These are phyloP conservation scores for Lasiurus borealis DNA, from an alignment of 2,113 vertebrate species.

Conservation along the genomic window DNA sequence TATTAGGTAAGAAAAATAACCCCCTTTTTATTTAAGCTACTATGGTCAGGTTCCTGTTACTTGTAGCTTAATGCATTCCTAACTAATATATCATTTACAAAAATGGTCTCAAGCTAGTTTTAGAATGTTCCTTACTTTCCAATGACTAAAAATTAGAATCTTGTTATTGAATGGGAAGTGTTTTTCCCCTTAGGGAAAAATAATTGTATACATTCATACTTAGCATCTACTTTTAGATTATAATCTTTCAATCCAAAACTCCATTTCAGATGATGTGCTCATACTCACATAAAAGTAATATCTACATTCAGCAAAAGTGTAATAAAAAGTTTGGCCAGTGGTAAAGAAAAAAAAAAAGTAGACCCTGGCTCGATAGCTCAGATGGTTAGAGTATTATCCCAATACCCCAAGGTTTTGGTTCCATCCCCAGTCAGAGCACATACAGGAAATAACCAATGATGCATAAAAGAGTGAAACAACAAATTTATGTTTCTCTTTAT, in stretches of 20 bases:
- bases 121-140: background rate
- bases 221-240: conserved; percentile 59
- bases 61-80: background rate
- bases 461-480: background rate
- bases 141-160: conserved; percentile 24
- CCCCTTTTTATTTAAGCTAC: background rate
- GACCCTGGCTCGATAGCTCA: background rate
- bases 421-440: background rate
- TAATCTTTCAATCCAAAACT: background rate
- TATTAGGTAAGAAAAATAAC: background rate
- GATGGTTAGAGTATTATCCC: background rate
- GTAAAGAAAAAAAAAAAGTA: background rate
- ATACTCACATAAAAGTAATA: conserved; percentile 24
- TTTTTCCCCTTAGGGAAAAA: background rate
- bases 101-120: conserved; percentile 40
- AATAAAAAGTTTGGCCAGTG: background rate
- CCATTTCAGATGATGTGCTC: conserved; percentile 1
- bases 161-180: background rate
- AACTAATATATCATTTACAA: background rate
- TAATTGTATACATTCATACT: background rate
- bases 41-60: background rate
- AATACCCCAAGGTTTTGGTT: background rate
- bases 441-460: background rate
- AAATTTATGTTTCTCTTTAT: background rate
- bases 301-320: background rate